These are phyloP conservation scores for Takifugu ocellatus DNA, from an alignment of 2,797 vertebrate genomes.

Conservation along the genomic window DNA sequence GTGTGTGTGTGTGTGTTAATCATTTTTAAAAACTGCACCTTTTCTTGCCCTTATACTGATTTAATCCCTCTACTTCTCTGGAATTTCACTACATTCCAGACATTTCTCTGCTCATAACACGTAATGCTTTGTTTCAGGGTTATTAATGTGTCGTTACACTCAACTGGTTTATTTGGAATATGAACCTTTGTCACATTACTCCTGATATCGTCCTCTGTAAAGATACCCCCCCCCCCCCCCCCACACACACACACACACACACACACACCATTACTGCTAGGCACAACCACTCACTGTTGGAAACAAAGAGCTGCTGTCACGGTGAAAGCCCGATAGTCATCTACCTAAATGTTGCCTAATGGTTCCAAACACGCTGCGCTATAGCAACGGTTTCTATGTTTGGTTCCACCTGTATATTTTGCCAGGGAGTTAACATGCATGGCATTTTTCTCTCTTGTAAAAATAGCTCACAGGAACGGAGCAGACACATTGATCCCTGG, in stretches of 20 bases:
- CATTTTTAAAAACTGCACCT: constrained; percentile 5
- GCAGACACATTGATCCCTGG: constrained; percentile 26
- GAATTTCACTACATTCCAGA: too few relatives aligned
- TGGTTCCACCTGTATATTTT: constrained; percentile 49
- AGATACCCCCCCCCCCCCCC: background rate
- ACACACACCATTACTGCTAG: too few relatives aligned
- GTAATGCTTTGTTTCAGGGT: too few relatives aligned
- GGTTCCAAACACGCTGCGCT: constrained; percentile 46
- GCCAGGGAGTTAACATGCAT: constrained; percentile 20
- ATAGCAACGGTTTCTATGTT: constrained; percentile 70
- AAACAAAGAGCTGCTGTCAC: constrained; percentile 53
- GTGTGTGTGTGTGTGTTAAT: constrained; percentile 7
- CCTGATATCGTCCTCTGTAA: background rate
- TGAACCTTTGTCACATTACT: too few relatives aligned
- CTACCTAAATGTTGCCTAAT: constrained; percentile 24
- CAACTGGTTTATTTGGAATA: too few relatives aligned
- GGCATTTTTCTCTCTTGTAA: constrained; percentile 29
- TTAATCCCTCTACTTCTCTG: background rate
- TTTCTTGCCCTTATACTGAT: background rate
- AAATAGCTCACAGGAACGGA: constrained; percentile 6
- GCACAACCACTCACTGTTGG: constrained; percentile 1
- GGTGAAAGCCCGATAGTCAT: constrained; percentile 26
- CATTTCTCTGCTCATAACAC: too few relatives aligned
- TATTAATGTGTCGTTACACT: too few relatives aligned
- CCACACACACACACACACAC: too few relatives aligned